These are phyloP conservation scores for Nasonovia ribisnigri DNA, from an alignment of 2,888 invertebrate genomes.

Conservation along the genomic window DNA sequence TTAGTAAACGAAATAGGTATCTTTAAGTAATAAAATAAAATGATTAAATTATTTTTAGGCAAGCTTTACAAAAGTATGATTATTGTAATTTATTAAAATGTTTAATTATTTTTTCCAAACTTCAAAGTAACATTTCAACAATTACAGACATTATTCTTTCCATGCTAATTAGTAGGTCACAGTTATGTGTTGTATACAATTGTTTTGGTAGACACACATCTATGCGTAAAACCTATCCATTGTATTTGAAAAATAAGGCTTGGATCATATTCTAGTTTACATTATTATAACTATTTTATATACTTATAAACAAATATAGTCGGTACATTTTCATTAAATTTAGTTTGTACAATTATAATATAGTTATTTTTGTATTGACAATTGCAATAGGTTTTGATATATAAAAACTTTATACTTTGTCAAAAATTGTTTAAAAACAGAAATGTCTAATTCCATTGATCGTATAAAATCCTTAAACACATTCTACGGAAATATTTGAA, in stretches of 20 bases:
- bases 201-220: background rate
- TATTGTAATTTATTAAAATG: background rate
- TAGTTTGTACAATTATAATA: background rate
- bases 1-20: background rate
- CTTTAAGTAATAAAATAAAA: background rate
- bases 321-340: background rate
- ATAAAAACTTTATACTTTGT: background rate
- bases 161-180: background rate
- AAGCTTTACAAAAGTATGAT: background rate
- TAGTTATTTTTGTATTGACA: background rate
- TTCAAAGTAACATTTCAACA: background rate
- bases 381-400: background rate
- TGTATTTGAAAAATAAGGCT: background rate
- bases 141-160: background rate
- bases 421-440: background rate
- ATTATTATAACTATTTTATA: background rate
- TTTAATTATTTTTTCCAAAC: background rate
- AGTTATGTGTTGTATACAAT: background rate
- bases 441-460: background rate
- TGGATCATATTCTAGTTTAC: background rate
- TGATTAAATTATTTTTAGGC: background rate
- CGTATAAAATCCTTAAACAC: background rate
- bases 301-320: background rate
- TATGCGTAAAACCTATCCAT: background rate
- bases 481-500: background rate